Percentiles rank a stretch among this genome's conserved stretches.
These are phyloP conservation scores for Volucella bombylans DNA, from an alignment of 2,888 invertebrate genomes.

Conservation along the genomic window DNA sequence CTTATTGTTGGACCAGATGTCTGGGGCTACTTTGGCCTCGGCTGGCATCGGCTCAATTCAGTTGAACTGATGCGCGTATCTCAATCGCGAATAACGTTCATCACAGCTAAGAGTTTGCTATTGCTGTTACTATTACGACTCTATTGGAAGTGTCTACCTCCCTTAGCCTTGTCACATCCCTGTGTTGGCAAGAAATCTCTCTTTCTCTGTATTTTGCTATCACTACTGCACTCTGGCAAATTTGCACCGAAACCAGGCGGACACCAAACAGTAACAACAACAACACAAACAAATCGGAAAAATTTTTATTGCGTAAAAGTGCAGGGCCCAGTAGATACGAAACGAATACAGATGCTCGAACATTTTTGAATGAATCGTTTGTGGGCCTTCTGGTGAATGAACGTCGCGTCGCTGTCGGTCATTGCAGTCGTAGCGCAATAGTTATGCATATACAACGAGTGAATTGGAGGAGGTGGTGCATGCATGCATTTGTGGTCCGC, in stretches of 20 bases:
- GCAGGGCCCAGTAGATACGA: constrained; percentile 50
- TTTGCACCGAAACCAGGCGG: constrained; percentile 27
- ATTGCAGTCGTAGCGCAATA: not conserved
- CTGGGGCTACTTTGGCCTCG: constrained; percentile 72
- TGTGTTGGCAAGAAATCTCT: constrained; percentile 28
- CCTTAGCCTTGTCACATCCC: not conserved
- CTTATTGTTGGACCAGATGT: constrained; percentile 73
- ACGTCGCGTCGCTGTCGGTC: constrained; percentile 41
- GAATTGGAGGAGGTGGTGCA: constrained; percentile 25
- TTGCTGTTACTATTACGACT: not conserved
- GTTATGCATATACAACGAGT: not conserved
- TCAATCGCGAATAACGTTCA: constrained; percentile 57
- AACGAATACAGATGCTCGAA: constrained; percentile 29
- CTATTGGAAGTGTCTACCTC: not conserved
- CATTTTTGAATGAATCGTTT: constrained; percentile 71
- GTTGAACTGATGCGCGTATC: constrained; percentile 72
- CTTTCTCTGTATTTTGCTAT: constrained; percentile 1
- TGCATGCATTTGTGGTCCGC: constrained; percentile 40
- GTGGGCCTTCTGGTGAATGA: constrained; percentile 73
- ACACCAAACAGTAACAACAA: constrained; percentile 44
- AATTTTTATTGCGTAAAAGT: constrained; percentile 59
- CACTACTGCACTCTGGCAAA: constrained; percentile 28
- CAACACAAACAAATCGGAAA: constrained; percentile 13
- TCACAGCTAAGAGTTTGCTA: constrained; percentile 58
- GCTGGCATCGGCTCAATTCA: constrained; percentile 73